Evolutionary conservation across 2,797 vertebrate genomes (phyloP), one percentile per base, ranked within the genome.

Genomic region (Myotis myotis): DNA sequence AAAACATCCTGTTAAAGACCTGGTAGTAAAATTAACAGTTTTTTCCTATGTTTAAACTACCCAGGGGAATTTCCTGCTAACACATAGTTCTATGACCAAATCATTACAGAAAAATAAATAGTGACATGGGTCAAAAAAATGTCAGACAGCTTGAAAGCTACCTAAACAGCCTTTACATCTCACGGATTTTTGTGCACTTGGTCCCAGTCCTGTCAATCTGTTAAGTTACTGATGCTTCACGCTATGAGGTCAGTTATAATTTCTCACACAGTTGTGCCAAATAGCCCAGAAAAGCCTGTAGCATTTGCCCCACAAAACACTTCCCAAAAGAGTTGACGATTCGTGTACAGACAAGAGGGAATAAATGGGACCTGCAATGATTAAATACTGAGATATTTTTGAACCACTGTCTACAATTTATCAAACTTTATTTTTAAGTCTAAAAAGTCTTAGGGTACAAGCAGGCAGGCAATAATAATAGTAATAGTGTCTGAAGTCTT

Each of bases 51-150:
- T 57, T 95, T 89, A 97, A 97, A 96, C 47, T 91, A 96, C 89
- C 92, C 87, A 95, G 95, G 97, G 92, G 97, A 97, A 70, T 97
- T 97, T 96, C 75, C 76, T 74, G 84, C 92, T 55, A 82, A 96
- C 16, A 47, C 91, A 97, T 95, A 97, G 86, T 66, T 93, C 71
- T 92, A 84, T 44, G 2, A 97, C 93, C 95, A 96, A 95, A 79
- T 92, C 97, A 97, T 96, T 97, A 95, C 41, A 96, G 94, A 90
- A 97, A 96, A 98, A 96, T 88, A 97, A 96, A 97, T 95, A 97
- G 86, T 98, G 96, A 96, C 87, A 95, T 66, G 97, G 96, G 96
- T 97, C 98, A 96, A 96, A 97, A 95, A 95, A 97, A 95, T 97
- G 96, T 97, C 96, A 98, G 91, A 81, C 86, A 79, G 62, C 92